Base-by-base conservation (phyloP, 2,797 vertebrate species). In the Apodemus agrarius region DNA sequence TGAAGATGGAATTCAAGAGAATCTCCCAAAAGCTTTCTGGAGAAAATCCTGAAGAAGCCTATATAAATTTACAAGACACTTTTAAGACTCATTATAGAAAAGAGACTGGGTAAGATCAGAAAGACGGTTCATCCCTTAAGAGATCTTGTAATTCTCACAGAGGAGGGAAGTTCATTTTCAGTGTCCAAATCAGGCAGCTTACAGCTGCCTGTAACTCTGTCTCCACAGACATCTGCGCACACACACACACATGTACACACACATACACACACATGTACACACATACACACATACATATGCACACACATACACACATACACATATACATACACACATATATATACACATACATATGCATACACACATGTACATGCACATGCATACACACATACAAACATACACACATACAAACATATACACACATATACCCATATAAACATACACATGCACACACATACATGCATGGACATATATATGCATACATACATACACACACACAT, bases 331-430 rank as follows among this genome's bases (percentile, higher is more conserved):
- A 81, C 93, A 97, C 9, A 63, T 21, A 29, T 29, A 29, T 3
- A 29, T 11, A 63, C 63, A 63, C 24, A 63, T 7, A 63, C 9
- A 24, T 61, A 29, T 3, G 29, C 24, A 61, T 61, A 65, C 4
- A 31, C 4, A 65, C 22, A 96, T 95, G 96, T 94, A 97, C 94
- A 94, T 82, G 91, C 26, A 31, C 10, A 29, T 5, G 12, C 3
- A 65, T 11, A 67, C 6, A 34, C 6, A 40, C 3, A 37, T 1
- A 24, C 2, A 26, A 0, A 59, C 9, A 57, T 4, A n/a, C 31
- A 54, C 17, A n/a, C 1, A 37, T 92, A 94, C 94, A 54, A 8
- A 54, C 6, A 6, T 0, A n/a, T 12, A 19, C 49, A 52, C 6
- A 80, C 8, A 79, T 19, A 24, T 22, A 61, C 2, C n/a, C n/a